phyloP scores from a whole-genome alignment of 1,140 invertebrate genomes.

The Paraescarpia echinospica region DNA sequence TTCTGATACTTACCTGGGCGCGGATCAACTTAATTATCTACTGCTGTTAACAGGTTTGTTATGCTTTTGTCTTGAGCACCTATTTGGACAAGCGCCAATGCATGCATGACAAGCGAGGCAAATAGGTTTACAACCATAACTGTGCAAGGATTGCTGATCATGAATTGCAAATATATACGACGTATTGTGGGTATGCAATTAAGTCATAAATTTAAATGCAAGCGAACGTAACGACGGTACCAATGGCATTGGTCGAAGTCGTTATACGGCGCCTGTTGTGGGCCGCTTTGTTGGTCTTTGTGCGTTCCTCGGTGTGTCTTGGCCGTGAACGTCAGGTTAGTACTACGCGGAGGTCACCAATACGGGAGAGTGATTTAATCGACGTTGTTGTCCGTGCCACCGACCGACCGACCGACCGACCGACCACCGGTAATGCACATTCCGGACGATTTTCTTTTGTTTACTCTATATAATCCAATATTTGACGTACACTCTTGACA shows the following conservation, averaged over 20 bases:
- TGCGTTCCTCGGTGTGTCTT: neutral
- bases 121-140: neutral
- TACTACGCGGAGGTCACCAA: no score
- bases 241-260: neutral
- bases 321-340: no score
- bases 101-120: neutral
- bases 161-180: neutral
- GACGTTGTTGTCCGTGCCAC: neutral
- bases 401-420: constrained; percentile 16
- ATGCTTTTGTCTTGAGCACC: neutral
- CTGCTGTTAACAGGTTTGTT: neutral
- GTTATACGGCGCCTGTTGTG: neutral
- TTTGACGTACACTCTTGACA: no score
- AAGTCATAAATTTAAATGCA: neutral
- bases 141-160: neutral
- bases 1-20: neutral
- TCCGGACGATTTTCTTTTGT: no score
- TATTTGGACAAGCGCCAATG: neutral
- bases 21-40: neutral
- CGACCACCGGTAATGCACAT: constrained; percentile 1
- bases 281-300: neutral
- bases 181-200: neutral
- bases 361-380: no score
- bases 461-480: no score
- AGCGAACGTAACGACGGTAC: neutral